Evolutionary conservation across 2,113 vertebrate genomes (phyloP).

Genomic region (Mastomys natalensis): DNA sequence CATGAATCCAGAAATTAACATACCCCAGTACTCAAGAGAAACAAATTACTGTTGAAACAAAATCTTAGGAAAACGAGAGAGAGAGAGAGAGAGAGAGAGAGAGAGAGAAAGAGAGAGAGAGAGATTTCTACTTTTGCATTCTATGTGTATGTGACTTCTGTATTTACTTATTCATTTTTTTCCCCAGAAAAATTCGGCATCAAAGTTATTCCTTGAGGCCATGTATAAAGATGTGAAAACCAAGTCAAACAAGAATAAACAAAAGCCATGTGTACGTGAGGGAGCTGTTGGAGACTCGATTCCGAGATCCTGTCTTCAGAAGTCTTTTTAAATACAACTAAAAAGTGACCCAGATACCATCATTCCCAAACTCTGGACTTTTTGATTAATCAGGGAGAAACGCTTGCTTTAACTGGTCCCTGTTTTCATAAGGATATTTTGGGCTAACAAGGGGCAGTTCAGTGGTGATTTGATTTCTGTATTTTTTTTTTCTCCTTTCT

Average conservation of each 20-base stretch:
- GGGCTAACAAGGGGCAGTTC: constrained; percentile 62
- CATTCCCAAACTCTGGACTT: constrained; percentile 55
- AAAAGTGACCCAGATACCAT: constrained; percentile 59
- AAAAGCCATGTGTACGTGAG: constrained; percentile 85
- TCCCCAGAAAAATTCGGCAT: constrained; percentile 79
- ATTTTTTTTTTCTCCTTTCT: not conserved
- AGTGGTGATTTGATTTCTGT: constrained; percentile 61
- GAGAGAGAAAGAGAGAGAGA: not conserved
- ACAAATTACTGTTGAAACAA: constrained; percentile 80
- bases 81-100: not conserved
- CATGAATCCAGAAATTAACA: constrained; percentile 77
- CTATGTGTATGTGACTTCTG: constrained; percentile 82
- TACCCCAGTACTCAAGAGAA: constrained; percentile 77
- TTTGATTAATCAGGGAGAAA: constrained; percentile 1
- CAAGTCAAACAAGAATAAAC: constrained; percentile 84
- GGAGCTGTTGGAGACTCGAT: constrained; percentile 63
- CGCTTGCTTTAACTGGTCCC: not conserved
- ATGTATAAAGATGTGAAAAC: constrained; percentile 85
- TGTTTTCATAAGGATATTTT: constrained; percentile 56
- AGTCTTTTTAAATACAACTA: constrained; percentile 51
- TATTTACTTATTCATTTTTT: constrained; percentile 83
- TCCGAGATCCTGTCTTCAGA: constrained; percentile 76
- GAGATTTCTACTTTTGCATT: constrained; percentile 82
- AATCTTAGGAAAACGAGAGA: constrained; percentile 78
- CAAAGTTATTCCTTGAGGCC: constrained; percentile 86